phyloP scores from a whole-genome alignment of 2,888 invertebrate species.

The Thymelicus sylvestris region DNA sequence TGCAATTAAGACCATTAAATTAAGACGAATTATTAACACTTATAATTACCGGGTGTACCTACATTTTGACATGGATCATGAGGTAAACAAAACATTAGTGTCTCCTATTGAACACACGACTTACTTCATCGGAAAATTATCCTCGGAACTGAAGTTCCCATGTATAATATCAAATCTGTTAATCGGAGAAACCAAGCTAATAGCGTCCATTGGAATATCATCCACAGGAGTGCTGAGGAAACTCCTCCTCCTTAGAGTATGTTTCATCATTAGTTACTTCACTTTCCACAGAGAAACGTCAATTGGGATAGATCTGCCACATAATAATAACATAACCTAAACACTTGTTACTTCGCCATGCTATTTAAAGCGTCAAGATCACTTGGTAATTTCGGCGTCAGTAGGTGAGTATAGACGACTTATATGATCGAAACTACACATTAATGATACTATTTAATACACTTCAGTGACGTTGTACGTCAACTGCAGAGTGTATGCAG shows the following conservation, averaged over 20 bases:
- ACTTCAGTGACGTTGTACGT: conserved; percentile 47
- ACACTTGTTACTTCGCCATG: conserved; percentile 35
- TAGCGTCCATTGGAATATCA: conserved; percentile 68
- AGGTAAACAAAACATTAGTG: no score
- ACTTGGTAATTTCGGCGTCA: neutral
- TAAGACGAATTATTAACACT: no score
- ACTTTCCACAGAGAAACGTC: conserved; percentile 43
- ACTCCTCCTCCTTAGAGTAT: conserved; percentile 57
- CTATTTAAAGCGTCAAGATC: conserved; percentile 16
- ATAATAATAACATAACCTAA: conserved; percentile 60
- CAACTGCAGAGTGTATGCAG: conserved; percentile 60
- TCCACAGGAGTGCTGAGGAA: conserved; percentile 69
- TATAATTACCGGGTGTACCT: no score
- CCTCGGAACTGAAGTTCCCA: conserved; percentile 61
- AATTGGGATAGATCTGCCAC: conserved; percentile 34
- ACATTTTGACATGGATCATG: no score
- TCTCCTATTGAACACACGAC: conserved; percentile 46
- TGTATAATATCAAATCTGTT: conserved; percentile 72
- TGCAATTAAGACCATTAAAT: no score
- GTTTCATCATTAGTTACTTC: conserved; percentile 54
- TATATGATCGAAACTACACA: conserved; percentile 16
- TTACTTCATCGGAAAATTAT: conserved; percentile 64
- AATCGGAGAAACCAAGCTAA: conserved; percentile 71
- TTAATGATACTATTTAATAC: conserved; percentile 39
- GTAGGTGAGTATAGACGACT: conserved; percentile 11